Percentiles rank a stretch among this genome's conserved stretches.
Evolutionary conservation across 2,797 vertebrate species (phyloP).

Genomic region (Scyliorhinus canicula): DNA sequence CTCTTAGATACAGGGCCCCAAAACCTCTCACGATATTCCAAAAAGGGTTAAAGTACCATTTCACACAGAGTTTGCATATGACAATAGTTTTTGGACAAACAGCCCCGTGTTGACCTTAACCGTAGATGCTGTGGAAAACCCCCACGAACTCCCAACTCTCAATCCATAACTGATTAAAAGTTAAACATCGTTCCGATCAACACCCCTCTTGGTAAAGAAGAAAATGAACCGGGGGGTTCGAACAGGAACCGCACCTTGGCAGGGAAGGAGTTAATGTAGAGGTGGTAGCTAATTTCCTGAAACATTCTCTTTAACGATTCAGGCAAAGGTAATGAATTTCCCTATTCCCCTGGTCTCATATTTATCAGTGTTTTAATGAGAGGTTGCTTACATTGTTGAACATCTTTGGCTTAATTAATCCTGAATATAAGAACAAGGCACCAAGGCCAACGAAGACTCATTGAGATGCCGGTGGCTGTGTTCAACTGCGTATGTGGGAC

Average conservation of each 20-base stretch:
- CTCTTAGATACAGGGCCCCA: too few species aligned
- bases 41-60: too few species aligned
- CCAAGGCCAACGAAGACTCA: not conserved
- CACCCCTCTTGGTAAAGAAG: not conserved
- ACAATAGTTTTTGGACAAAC: not conserved
- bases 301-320: not conserved
- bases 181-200: not conserved
- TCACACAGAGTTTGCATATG: not conserved
- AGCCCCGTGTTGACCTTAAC: not conserved
- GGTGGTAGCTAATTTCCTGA: not conserved
- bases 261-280: not conserved
- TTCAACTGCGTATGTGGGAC: not conserved
- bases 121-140: not conserved
- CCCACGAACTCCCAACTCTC: not conserved
- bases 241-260: not conserved
- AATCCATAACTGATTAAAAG: not conserved
- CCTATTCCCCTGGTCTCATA: not conserved
- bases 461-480: not conserved
- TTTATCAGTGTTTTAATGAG: constrained; percentile 4
- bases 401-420: constrained; percentile 29
- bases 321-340: constrained; percentile 7
- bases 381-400: not conserved
- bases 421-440: not conserved
- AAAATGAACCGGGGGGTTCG: not conserved
- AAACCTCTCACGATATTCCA: too few species aligned